Evolutionary conservation across 2,888 invertebrate genomes (phyloP).

Genomic region (Callosobruchus maculatus): DNA sequence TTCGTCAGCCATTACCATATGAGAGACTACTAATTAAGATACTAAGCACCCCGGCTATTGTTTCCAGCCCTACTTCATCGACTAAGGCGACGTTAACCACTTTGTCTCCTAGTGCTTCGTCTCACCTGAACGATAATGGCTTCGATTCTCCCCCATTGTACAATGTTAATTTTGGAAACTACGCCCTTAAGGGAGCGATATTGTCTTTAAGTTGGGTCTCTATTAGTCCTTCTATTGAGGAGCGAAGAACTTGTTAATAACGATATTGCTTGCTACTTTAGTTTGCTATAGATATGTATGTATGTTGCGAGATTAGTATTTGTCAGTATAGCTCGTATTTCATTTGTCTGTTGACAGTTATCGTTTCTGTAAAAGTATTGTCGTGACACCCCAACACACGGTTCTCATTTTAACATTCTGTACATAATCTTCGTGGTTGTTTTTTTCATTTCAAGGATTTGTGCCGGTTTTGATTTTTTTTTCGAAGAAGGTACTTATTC

Average conservation of each 20-base stretch:
- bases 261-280: too few relatives aligned
- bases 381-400: too few relatives aligned
- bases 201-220: background rate
- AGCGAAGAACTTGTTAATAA: background rate
- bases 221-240: background rate
- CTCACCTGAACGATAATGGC: background rate
- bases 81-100: background rate
- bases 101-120: background rate
- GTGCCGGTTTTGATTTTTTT: too few relatives aligned
- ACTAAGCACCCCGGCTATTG: background rate
- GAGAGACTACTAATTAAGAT: slow-evolving; percentile 51
- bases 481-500: too few relatives aligned
- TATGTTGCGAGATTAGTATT: too few relatives aligned
- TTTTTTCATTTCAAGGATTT: too few relatives aligned
- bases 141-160: background rate
- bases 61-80: background rate
- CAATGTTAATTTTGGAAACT: background rate
- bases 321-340: too few relatives aligned
- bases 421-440: too few relatives aligned
- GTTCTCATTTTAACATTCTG: too few relatives aligned
- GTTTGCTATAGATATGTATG: too few relatives aligned
- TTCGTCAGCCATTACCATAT: slow-evolving; percentile 52
- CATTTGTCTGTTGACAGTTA: too few relatives aligned
- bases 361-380: too few relatives aligned
- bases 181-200: background rate